These are phyloP conservation scores for Caradrina kadenii DNA, from an alignment of 2,888 invertebrate genomes.

Conservation along the genomic window DNA sequence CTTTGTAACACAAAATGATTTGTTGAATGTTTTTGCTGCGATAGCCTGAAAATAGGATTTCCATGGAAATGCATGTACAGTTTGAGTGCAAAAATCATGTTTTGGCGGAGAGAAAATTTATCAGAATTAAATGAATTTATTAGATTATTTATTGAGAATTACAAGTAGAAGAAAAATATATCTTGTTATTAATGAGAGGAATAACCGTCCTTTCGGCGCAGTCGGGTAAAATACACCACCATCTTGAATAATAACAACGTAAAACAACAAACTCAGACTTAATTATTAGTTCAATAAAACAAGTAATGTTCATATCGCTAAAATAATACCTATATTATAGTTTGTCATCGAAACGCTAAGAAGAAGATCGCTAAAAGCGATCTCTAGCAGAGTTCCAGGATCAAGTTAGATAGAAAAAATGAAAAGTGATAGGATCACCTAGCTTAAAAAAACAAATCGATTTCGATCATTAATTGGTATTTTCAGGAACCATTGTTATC, in stretches of 20 bases:
- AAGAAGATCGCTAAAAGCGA: too few relatives aligned
- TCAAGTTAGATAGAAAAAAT: too few relatives aligned
- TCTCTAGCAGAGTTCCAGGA: too few relatives aligned
- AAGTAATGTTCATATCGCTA: too few relatives aligned
- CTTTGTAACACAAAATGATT: slow-evolving; percentile 18
- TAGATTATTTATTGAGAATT: too few relatives aligned
- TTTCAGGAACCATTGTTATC: too few relatives aligned
- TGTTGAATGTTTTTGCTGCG: slow-evolving; percentile 36
- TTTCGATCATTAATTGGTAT: neutral
- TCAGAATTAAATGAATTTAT: neutral
- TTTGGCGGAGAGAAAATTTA: neutral
- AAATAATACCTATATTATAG: too few relatives aligned
- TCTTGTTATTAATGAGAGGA: neutral
- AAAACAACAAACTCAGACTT: too few relatives aligned
- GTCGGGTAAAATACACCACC: too few relatives aligned
- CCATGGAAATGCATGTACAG: slow-evolving; percentile 18
- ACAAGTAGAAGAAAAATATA: neutral
- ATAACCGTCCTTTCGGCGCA: neutral
- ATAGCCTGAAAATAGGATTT: slow-evolving; percentile 49
- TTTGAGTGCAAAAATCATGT: neutral
- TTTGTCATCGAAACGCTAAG: too few relatives aligned
- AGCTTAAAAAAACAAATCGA: neutral
- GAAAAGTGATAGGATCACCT: neutral
- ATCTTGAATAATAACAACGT: too few relatives aligned
- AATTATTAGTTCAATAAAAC: too few relatives aligned